phyloP scores from a whole-genome alignment of 2,888 invertebrate genomes.

The Pterostichus niger region DNA sequence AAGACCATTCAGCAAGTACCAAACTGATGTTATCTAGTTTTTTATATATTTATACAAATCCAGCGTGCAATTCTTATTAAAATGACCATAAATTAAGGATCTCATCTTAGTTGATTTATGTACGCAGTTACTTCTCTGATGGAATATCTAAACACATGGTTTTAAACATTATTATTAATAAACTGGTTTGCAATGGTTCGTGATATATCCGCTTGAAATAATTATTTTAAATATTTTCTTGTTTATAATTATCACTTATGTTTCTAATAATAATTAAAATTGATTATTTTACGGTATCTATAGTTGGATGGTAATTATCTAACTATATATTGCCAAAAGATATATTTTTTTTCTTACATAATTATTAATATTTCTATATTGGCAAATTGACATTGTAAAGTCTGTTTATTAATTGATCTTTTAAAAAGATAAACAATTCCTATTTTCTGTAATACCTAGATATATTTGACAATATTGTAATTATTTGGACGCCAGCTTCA shows the following conservation, averaged over 20 bases:
- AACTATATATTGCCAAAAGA: slow-evolving; percentile 7
- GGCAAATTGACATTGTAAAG: too few species aligned
- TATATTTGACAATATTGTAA: too few species aligned
- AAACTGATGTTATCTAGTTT: slow-evolving; percentile 32
- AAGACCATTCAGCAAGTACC: slow-evolving; percentile 2
- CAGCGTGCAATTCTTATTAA: slow-evolving; percentile 22
- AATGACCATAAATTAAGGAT: slow-evolving; percentile 1
- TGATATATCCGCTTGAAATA: background rate
- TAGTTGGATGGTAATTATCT: background rate
- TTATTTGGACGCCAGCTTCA: too few species aligned
- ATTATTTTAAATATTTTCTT: background rate
- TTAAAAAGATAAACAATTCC: too few species aligned
- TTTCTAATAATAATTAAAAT: slow-evolving; percentile 13
- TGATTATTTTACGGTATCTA: slow-evolving; percentile 17
- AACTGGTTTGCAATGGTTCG: slow-evolving; percentile 19
- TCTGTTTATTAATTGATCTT: too few species aligned
- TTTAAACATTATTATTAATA: background rate
- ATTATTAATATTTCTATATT: too few species aligned
- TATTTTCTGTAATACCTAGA: too few species aligned
- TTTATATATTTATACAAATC: slow-evolving; percentile 16
- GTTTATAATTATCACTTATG: slow-evolving; percentile 21
- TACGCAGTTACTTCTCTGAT: slow-evolving; percentile 13
- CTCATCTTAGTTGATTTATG: background rate
- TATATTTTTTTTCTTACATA: background rate
- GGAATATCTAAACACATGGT: background rate